Evolutionary conservation across 2,888 invertebrate genomes (phyloP), one percentile per base, ranked within the genome.

Genomic region (Pyrgus malvae): DNA sequence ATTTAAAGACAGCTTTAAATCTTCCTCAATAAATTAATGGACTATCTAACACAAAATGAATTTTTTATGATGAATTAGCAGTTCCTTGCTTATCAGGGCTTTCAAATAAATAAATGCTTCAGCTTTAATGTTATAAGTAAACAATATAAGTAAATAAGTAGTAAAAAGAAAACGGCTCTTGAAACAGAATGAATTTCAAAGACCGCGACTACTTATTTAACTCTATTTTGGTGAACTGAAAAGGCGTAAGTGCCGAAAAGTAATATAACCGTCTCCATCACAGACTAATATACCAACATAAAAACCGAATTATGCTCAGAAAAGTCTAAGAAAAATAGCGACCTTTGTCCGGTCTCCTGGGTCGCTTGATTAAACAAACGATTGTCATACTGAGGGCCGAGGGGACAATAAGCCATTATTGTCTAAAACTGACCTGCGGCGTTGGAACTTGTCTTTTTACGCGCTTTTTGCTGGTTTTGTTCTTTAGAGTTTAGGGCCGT

Each of bases 301-400:
- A 57, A 51, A 55, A 41, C 29, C 51, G 31, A 45, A 42, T 56
- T 49, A 56, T 66, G 54, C 46, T 46, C 40, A 40, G 46, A 46
- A 54, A 54, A 46, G 54, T 54, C 54, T 54, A 31, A 67, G 67
- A 68, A 63, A 56, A 60, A 68, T 68, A 64, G 57, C 57, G 61
- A 17, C 66, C 61, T 68, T 77, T 78, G 78, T 77, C 59, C 58
- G 65, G 33, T 38, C 38, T 61, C 68, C 69, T 46, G 62, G 61
- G 62, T 54, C 54, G 63, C 65, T 70, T 80, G 81, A 80, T 82
- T 80, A 80, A 77, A 78, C 77, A 76, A 70, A 74, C 74, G 75
- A 75, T 77, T 69, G 74, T 63, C 66, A 69, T 75, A 74, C 78
- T 69, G 76, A 74, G 69, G 55, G 65, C 63, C 58, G 44, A 59